Evolutionary conservation across 2,797 vertebrate species (phyloP), one percentile per base, ranked within the genome.

Genomic region (Gambusia yucatana): DNA sequence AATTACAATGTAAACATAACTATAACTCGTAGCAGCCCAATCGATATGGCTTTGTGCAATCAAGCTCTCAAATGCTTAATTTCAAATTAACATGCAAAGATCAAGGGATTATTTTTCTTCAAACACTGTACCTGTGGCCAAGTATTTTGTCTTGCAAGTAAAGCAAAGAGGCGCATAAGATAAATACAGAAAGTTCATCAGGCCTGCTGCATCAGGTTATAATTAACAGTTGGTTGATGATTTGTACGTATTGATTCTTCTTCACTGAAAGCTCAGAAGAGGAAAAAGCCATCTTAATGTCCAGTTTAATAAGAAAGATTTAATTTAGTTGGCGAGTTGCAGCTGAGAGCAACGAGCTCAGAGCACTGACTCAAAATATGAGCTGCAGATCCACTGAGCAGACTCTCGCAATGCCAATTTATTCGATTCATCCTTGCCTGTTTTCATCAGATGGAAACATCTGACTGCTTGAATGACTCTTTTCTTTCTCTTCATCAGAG

Each of bases 381-480:
- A 47, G 30, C 41, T 17, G 22, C 46, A 67, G 28, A 46, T 80
- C 72, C 43, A 72, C 6, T 30, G 63, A 47, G 65, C 73, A 75
- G 59, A 61, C 48, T 69, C 50, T 30, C 46, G 0, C 17, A 11
- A 28, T 63, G 33, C 46, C 55, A 28, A 5, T 73, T 72, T 55
- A 80, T 63, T 55, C 44, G 75, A 46, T 43, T 59, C 44, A 52
- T 75, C 4, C 14, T 70, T 48, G 17, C 8, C 59, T 75, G 80
- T 71, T 77, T 74, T 28, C 11, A 71, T 48, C 30, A 75, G 47
- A 8, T 67, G 7, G 67, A 83, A 79, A 75, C 81, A 77, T 82
- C 36, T 75, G 75, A 82, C 48, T n/a, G 48, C 73, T 63, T 88
- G 57, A 86, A 80, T 79, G 41, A 81, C 44, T 69, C 30, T 63